Evolutionary conservation across 2,797 vertebrate genomes (phyloP), one percentile per base, ranked within the genome.

Genomic region (Tolypeutes matacus): DNA sequence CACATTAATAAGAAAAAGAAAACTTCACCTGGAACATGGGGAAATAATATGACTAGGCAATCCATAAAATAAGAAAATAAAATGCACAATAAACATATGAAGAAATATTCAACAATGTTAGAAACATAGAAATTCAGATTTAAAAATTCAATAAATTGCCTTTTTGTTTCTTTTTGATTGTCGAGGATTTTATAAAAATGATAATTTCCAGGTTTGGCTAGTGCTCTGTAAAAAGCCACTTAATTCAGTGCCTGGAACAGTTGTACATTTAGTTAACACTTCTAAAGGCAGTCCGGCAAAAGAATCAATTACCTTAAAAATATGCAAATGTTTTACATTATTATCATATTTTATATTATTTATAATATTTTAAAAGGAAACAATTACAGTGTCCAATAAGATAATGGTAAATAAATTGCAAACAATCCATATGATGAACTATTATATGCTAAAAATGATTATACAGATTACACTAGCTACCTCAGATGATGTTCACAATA

Each of bases 171-270:
- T 27, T 82, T 90, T 93, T 65, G 14, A 78, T 46, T 82, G 31
- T 86, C 87, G n/a, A 86, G 8, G 13, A 86, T 92, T 94, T 96
- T 93, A 75, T 83, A 76, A 96, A 91, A 67, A 89, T 14, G 13
- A 72, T 51, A 27, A 58, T 93, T 78, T 93, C n/a, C 14, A 51
- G 51, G 27, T 88, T 96, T 85, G 46, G 15, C 64, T 67, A 36
- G 14, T 51, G 9, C 17, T 85, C 36, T 85, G 31, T 69, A 31
- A 94, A 87, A 56, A 70, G 51, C 5, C 9, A 75, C 21, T 85
- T 89, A 18, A 29, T 49, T 34, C 46, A 76, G 53, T 76, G 85
- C 65, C 49, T 80, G 17, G 29, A 77, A 2, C 83, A 42, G 83
- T 67, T 17, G 14, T 75, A 76, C 84, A 76, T 86, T 86, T 73